Base-by-base conservation (phyloP, 2,888 invertebrate genomes). In the Apamea crenata region DNA sequence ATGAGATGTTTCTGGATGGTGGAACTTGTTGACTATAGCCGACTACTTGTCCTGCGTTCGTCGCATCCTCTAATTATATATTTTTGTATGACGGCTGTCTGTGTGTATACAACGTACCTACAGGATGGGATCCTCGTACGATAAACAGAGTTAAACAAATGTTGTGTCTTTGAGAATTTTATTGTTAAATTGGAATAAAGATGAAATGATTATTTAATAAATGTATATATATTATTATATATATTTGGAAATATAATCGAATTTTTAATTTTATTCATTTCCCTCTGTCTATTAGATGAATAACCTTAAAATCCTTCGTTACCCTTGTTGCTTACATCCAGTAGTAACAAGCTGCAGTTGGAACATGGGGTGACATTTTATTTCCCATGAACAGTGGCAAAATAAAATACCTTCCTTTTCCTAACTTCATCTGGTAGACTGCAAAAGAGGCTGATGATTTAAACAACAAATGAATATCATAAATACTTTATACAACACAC, bases 121-220 rank as follows among this genome's bases (percentile, higher is more conserved):
- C 80, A 88, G 95, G 95, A 94, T 95, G 89, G 93, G 94, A 95
- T 96, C 95, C 96, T 93, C 89, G 95, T 93, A 94, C 94, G 94
- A 92, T 94, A 93, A 94, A 94, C 93, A 94, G 93, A 95, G 93
- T 95, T 96, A 95, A 96, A 94, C 96, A 94, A 94, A 96, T 97
- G 97, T 97, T 97, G 96, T 96, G 95, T 96, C 96, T 97, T 97
- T 96, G 95, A 97, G 93, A 97, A 96, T 96, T 97, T 96, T 97
- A 97, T 97, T 97, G 97, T 97, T 97, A 95, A 96, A 96, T 96
- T 97, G 96, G 96, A 96, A 96, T 96, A 96, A 96, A 96, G 95
- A 96, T 95, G 94, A 97, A 95, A 95, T 95, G 94, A 96, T 95
- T 96, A 97, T 97, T 97, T 96, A 97, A 97, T 96, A 95, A 96